A percentile compares a stretch with the other conserved stretches of the same genome.
Conservation (phyloP, 2,888 invertebrate genomes). For the Acrobasis consociella region DNA sequence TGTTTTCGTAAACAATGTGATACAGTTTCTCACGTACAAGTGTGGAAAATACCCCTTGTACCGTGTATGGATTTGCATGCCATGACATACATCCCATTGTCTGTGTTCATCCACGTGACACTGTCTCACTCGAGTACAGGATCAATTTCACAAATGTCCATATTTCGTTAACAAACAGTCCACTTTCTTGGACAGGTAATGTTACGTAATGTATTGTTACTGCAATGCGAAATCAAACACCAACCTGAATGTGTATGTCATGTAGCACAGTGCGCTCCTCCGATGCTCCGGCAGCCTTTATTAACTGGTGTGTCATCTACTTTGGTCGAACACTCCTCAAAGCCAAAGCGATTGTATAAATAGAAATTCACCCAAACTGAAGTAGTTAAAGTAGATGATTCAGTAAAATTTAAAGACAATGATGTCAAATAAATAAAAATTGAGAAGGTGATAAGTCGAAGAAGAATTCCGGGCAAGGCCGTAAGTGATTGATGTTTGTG, state of each 20-base stretch:
- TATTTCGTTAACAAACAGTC: conserved; percentile 23
- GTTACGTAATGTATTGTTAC: conserved; percentile 29
- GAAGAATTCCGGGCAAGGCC: conserved; percentile 78
- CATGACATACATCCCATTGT: conserved; percentile 54
- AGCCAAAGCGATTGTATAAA: no score
- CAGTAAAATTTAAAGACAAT: neutral
- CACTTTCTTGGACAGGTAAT: conserved; percentile 25
- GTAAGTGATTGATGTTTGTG: conserved; percentile 62
- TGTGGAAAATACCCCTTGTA: conserved; percentile 14
- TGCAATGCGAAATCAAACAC: conserved; percentile 20
- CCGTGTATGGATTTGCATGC: conserved; percentile 43
- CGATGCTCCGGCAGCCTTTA: no score
- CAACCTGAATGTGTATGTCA: conserved; percentile 7
- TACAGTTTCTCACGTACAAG: conserved; percentile 60
- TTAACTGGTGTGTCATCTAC: no score
- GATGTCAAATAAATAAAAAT: neutral
- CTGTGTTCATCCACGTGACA: conserved; percentile 52
- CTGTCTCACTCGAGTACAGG: conserved; percentile 35
- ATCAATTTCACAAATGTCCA: conserved; percentile 33
- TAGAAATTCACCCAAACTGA: neutral
- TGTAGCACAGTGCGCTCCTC: neutral
- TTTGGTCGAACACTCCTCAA: no score
- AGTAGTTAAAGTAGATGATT: neutral
- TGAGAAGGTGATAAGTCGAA: conserved; percentile 32
- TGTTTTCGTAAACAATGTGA: conserved; percentile 47